Evolutionary conservation across 2,888 invertebrate genomes (phyloP).

Genomic region (Lithophane ornitopus): DNA sequence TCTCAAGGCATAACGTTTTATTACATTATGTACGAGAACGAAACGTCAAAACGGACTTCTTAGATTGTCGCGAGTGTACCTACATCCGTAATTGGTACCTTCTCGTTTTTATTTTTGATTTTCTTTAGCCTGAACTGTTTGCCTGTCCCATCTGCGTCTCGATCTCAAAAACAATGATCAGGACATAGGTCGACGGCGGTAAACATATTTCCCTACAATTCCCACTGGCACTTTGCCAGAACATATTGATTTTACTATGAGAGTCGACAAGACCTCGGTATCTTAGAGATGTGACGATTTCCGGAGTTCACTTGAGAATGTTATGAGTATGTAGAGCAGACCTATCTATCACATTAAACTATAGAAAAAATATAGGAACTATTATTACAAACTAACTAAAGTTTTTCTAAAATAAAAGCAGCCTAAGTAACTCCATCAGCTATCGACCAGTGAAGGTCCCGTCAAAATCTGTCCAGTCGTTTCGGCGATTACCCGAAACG

Average conservation of each 20-base stretch:
- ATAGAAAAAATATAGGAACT: no score
- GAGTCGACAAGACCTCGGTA: slow-evolving; percentile 59
- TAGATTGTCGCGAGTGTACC: no score
- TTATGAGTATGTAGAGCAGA: neutral
- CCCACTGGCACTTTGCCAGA: slow-evolving; percentile 74
- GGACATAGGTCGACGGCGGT: slow-evolving; percentile 73
- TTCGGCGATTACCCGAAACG: no score
- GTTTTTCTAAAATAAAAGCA: no score
- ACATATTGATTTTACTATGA: slow-evolving; percentile 76
- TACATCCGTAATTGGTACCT: neutral
- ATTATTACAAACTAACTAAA: no score
- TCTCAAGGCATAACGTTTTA: no score
- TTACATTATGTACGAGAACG: no score
- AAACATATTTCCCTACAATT: slow-evolving; percentile 77
- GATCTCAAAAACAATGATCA: slow-evolving; percentile 79
- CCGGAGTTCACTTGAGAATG: slow-evolving; percentile 29
- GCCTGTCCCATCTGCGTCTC: slow-evolving; percentile 66
- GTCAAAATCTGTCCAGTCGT: no score
- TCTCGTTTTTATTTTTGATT: slow-evolving; percentile 14
- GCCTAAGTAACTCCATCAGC: no score
- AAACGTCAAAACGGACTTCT: no score
- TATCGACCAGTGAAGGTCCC: no score
- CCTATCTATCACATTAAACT: no score
- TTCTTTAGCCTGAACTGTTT: slow-evolving; percentile 32
- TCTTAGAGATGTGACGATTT: slow-evolving; percentile 56